phyloP scores from a whole-genome alignment of 1,140 invertebrate genomes.

The Oscheius sp. region DNA sequence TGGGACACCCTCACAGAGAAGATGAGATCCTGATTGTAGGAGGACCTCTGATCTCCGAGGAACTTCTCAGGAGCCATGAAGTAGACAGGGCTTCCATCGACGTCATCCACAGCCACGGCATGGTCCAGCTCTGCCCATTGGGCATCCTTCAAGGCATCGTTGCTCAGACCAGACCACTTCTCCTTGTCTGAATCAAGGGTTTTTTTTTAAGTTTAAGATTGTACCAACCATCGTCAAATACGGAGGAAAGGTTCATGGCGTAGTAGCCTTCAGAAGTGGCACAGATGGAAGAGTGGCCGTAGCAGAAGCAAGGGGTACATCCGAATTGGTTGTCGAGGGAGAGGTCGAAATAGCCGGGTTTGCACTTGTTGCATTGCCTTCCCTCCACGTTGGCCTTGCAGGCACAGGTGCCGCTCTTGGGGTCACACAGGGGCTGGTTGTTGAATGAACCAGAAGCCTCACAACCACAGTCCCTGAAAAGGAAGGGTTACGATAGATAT shows the following conservation, averaged over 20 bases:
- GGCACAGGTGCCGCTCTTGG: slow-evolving; percentile 74
- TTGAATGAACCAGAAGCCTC: slow-evolving; percentile 75
- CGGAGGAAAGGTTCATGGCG: slow-evolving; percentile 63
- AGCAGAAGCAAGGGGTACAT: slow-evolving; percentile 97
- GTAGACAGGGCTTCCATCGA: slow-evolving; percentile 71
- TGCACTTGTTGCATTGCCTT: slow-evolving; percentile 85
- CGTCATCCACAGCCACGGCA: slow-evolving; percentile 70
- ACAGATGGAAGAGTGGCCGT: slow-evolving; percentile 90
- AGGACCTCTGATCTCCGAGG: slow-evolving; percentile 84
- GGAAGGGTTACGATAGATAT: slow-evolving; percentile 63
- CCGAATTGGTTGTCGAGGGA: slow-evolving; percentile 86
- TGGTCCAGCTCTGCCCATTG: slow-evolving; percentile 71
- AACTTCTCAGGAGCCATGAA: slow-evolving; percentile 77
- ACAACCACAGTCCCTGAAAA: slow-evolving; percentile 83
- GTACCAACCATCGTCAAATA: slow-evolving; percentile 63
- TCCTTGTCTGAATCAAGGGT: slow-evolving; percentile 68
- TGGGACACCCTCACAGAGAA: slow-evolving; percentile 78
- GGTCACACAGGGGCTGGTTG: slow-evolving; percentile 78
- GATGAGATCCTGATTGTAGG: slow-evolving; percentile 86
- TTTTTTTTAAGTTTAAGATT: no score
- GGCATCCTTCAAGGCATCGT: slow-evolving; percentile 64
- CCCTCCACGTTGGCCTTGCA: slow-evolving; percentile 95
- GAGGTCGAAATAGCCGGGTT: slow-evolving; percentile 91
- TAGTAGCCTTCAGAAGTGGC: slow-evolving; percentile 80
- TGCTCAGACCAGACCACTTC: slow-evolving; percentile 77